Base-by-base conservation (phyloP, 2,797 vertebrate genomes). In the Sebastes cheni region DNA sequence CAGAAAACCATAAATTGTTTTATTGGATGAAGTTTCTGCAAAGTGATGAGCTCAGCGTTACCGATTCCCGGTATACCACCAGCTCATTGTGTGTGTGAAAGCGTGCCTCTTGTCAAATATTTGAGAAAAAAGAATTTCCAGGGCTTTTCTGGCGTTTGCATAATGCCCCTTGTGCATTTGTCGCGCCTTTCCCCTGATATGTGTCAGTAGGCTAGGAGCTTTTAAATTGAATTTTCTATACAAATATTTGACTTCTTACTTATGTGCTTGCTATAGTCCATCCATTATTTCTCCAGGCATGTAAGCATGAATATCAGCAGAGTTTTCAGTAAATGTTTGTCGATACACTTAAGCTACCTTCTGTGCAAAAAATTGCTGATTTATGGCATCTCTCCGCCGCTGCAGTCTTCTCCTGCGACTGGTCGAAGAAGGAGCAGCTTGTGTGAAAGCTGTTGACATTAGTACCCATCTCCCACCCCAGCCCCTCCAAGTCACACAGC, bases 1-100 rank as follows among this genome's bases (percentile, higher is more conserved):
- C 94, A 95, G 91, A 91, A 92, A 93, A 89, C 91, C 95, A 94
- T 96, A 95, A 96, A 96, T 95, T 95, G 88, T 95, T 95, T 96
- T 94, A 95, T 93, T 96, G 95, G 95, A 95, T 92, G 87, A 93
- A 93, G 92, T 94, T 94, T 93, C 92, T 87, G 93, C 86, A 92
- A 93, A 94, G 89, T 92, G 95, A 94, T 95, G 95, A 95, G 93
- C 93, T 96, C 94, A 95, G 95, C 93, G 52, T 88, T 91, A 90
- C 82, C 6, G 79, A 85, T 95, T 95, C 94, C 95, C 78, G 84
- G 94, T 92, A 95, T 81, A 92, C 75, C 62, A 81, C 82, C 27
- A 67, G 81, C 78, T 86, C 73, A 89, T 84, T 90, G 76, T 88
- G 86, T 78, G 81, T 83, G 60, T 59, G 80, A 90, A 72, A 79